These are phyloP conservation scores for Ochropleura leucogaster DNA, from an alignment of 2,888 invertebrate species.

Conservation along the genomic window DNA sequence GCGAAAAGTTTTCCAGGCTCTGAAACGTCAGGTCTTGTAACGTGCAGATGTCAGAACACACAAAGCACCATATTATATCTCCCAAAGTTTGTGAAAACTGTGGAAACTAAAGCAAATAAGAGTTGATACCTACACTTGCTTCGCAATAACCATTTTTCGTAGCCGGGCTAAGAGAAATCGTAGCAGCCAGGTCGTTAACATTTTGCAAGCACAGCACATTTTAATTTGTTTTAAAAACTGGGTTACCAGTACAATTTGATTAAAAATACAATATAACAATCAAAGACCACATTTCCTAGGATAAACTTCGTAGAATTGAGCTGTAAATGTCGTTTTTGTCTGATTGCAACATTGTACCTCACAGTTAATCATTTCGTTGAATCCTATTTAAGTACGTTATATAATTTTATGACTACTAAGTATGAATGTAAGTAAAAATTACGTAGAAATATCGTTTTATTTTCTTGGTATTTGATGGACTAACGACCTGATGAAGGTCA, in stretches of 20 bases:
- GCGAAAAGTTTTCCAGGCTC: background rate
- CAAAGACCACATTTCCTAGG: slow-evolving; percentile 53
- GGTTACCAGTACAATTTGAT: slow-evolving; percentile 31
- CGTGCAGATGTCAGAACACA: background rate
- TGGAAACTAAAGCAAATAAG: background rate
- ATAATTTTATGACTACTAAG: slow-evolving; percentile 33
- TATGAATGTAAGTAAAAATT: slow-evolving; percentile 26
- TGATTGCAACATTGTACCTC: slow-evolving; percentile 57
- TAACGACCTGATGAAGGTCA: slow-evolving; percentile 14
- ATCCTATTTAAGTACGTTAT: slow-evolving; percentile 60
- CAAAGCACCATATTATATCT: background rate
- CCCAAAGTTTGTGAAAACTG: background rate
- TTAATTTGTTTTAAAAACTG: slow-evolving; percentile 20
- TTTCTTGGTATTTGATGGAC: slow-evolving; percentile 19
- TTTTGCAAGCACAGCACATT: background rate
- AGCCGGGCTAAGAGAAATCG: background rate
- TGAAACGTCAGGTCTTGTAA: background rate
- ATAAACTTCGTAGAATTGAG: slow-evolving; percentile 62
- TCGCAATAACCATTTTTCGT: background rate
- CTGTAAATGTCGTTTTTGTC: slow-evolving; percentile 52
- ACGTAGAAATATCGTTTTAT: slow-evolving; percentile 28
- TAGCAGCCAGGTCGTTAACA: background rate
- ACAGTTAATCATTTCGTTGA: slow-evolving; percentile 69
- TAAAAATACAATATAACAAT: slow-evolving; percentile 55
- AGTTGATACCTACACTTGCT: too few relatives aligned